Conservation (phyloP, 2,888 invertebrate genomes). For the Amphipoea lucens region DNA sequence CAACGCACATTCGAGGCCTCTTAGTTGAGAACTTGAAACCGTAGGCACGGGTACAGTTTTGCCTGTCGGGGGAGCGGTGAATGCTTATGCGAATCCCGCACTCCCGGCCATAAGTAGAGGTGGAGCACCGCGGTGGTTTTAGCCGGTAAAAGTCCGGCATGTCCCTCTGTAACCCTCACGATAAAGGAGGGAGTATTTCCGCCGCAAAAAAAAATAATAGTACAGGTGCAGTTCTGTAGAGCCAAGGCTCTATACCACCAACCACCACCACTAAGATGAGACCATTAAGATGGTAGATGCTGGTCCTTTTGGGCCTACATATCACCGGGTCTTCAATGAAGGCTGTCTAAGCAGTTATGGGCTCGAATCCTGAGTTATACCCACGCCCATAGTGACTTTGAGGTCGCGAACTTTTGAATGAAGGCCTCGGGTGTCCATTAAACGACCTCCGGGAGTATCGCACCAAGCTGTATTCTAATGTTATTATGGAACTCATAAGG, state of each 20-base stretch:
- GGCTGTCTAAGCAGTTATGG: background rate
- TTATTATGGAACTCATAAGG: background rate
- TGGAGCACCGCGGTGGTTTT: no score
- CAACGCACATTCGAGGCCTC: background rate
- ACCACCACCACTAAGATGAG: no score
- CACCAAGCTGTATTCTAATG: background rate
- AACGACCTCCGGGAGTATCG: background rate
- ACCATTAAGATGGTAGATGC: background rate
- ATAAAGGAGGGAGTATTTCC: no score
- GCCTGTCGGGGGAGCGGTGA: no score
- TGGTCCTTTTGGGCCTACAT: background rate
- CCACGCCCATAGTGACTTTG: background rate
- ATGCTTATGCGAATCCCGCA: no score
- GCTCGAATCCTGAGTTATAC: background rate
- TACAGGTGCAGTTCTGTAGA: background rate
- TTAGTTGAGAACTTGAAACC: background rate
- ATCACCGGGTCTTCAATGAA: background rate
- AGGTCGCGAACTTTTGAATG: background rate
- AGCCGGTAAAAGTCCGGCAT: no score
- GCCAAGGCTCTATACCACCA: no score
- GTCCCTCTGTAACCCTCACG: no score
- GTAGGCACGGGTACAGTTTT: background rate
- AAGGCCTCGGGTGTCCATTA: background rate
- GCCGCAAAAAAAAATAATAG: background rate
- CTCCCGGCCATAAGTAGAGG: no score